Conservation (phyloP, 92 coral and sea anemone species). For the Plumapathes pennacea region DNA sequence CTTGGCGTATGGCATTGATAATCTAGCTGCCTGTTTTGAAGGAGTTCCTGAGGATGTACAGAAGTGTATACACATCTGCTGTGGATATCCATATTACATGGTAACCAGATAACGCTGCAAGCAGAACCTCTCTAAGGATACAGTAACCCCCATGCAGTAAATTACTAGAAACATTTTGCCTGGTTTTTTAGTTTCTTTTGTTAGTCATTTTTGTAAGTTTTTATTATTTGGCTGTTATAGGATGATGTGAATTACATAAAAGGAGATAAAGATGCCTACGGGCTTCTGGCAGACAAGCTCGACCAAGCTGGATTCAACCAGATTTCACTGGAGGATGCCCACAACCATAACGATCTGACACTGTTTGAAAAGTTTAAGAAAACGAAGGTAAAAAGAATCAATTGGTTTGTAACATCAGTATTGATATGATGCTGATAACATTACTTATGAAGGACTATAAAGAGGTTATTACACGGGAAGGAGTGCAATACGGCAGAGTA, state of each 20-base stretch:
- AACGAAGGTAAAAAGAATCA: conserved; percentile 54
- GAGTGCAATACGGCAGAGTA: too few species aligned
- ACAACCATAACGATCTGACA: conserved; percentile 59
- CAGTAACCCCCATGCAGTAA: too few species aligned
- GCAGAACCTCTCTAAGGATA: too few species aligned
- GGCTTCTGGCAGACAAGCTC: conserved; percentile 57
- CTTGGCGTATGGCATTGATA: conserved; percentile 19
- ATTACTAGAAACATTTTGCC: too few species aligned
- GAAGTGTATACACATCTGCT: conserved; percentile 35
- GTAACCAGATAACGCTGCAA: too few species aligned
- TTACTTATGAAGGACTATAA: too few species aligned
- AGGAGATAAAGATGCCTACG: conserved; percentile 53
- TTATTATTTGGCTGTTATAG: conserved; percentile 25
- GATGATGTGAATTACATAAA: conserved; percentile 65
- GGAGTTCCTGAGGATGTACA: conserved; percentile 15
- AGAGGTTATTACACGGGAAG: too few species aligned
- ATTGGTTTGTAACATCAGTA: too few species aligned
- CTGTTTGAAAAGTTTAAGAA: conserved; percentile 60
- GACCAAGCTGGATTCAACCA: conserved; percentile 67
- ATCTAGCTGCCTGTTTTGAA: conserved; percentile 11
- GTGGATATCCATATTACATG: conserved; percentile 34
- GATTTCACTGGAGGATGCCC: conserved; percentile 68
- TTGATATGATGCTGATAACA: too few species aligned
- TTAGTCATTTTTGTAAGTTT: too few species aligned
- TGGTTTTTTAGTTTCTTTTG: too few species aligned